phyloP scores from a whole-genome alignment of 2,797 vertebrate species.

The Sciaenops ocellatus region DNA sequence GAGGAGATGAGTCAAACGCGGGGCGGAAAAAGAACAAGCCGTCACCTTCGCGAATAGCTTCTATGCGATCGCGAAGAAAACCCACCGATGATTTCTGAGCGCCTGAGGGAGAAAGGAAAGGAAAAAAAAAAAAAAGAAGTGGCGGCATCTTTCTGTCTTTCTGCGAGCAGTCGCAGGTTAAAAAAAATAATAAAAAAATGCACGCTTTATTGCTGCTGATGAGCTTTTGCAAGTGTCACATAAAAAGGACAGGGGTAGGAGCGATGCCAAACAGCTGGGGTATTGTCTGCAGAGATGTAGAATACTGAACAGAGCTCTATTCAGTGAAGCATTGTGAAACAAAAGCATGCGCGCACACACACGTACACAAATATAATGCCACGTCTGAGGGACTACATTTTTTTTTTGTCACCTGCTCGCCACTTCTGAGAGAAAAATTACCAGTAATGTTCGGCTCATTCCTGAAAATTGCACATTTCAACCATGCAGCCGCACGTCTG shows the following conservation, averaged over 20 bases:
- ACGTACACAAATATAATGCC: slow-evolving; percentile 38
- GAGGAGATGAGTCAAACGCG: slow-evolving; percentile 50
- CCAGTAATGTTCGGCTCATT: slow-evolving; percentile 1
- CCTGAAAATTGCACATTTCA: slow-evolving; percentile 18
- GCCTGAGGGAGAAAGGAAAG: neutral
- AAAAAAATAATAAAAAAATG: slow-evolving; percentile 10
- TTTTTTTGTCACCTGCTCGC: slow-evolving; percentile 25
- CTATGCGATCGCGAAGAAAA: slow-evolving; percentile 33
- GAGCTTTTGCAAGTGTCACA: slow-evolving; percentile 58
- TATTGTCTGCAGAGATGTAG: slow-evolving; percentile 58
- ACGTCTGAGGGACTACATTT: slow-evolving; percentile 30
- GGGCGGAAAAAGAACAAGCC: slow-evolving; percentile 38
- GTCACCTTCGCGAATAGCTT: slow-evolving; percentile 33
- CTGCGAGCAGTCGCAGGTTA: slow-evolving; percentile 10
- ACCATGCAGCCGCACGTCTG: slow-evolving; percentile 12
- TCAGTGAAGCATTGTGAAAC: slow-evolving; percentile 30
- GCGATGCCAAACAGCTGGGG: slow-evolving; percentile 62
- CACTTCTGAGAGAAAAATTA: neutral
- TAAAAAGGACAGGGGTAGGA: slow-evolving; percentile 42
- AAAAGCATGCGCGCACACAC: slow-evolving; percentile 35
- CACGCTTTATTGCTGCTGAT: slow-evolving; percentile 47
- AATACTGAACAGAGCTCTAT: slow-evolving; percentile 52
- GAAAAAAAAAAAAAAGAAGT: neutral
- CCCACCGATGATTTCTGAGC: slow-evolving; percentile 21
- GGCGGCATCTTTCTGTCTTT: neutral